These are phyloP conservation scores for Hydractinia symbiolongicarpus DNA, from an alignment of 30 jellyfish, hydroid and myxozoan genomes.

Conservation along the genomic window DNA sequence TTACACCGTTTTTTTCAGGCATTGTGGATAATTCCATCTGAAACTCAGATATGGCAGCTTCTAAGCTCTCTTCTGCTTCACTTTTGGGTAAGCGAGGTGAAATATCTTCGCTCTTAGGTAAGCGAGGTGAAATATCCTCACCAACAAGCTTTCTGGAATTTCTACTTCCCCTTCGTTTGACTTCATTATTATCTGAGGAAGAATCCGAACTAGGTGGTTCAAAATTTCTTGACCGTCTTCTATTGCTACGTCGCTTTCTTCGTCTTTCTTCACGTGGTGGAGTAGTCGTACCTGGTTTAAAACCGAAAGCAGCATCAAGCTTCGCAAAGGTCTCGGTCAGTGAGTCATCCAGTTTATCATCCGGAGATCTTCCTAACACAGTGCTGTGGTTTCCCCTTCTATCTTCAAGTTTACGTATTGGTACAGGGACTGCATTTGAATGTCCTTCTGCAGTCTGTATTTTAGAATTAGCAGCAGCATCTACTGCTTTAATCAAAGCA, in stretches of 20 bases:
- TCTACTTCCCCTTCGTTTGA: conserved; percentile 9
- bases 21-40: conserved; percentile 63
- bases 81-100: conserved; percentile 49
- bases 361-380: neutral
- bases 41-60: conserved; percentile 87
- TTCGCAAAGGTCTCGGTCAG: conserved; percentile 77
- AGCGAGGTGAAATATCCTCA: neutral
- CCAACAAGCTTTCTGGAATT: neutral
- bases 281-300: conserved; percentile 28
- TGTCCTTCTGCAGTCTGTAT: neutral
- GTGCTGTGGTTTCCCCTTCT: neutral
- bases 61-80: conserved; percentile 98
- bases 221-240: conserved; percentile 42
- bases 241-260: conserved; percentile 2
- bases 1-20: conserved; percentile 41
- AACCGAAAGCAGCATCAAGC: conserved; percentile 88
- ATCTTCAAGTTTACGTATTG: neutral
- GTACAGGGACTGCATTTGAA: neutral
- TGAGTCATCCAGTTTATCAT: conserved; percentile 31
- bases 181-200: conserved; percentile 43
- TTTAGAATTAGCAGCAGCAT: conserved; percentile 18
- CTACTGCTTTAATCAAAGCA: conserved; percentile 23
- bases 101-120: conserved; percentile 3
- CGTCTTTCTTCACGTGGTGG: conserved; percentile 33
- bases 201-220: conserved; percentile 62